Evolutionary conservation across 2,888 invertebrate species (phyloP).

Genomic region (Anarsia innoxiella): DNA sequence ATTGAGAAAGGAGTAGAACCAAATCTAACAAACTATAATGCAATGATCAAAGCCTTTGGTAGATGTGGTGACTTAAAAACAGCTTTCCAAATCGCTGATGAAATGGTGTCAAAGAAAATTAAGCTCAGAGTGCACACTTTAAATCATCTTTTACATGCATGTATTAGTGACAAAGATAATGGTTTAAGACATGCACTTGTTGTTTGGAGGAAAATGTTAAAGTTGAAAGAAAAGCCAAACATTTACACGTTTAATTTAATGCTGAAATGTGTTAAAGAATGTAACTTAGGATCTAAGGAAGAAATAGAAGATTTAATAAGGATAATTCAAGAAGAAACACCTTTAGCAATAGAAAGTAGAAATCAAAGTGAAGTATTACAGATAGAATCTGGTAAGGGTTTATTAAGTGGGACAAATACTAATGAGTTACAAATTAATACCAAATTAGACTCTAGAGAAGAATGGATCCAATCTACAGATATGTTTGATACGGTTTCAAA

Average conservation of each 20-base stretch:
- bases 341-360: conserved; percentile 14
- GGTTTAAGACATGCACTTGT: conserved; percentile 89
- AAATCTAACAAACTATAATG: conserved; percentile 86
- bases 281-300: conserved; percentile 81
- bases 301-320: conserved; percentile 71
- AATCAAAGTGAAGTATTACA: conserved; percentile 17
- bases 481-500: no score
- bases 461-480: no score
- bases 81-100: conserved; percentile 89
- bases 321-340: conserved; percentile 38
- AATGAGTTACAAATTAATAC: no score
- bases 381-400: conserved; percentile 16
- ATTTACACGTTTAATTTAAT: conserved; percentile 87
- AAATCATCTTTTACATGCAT: conserved; percentile 88
- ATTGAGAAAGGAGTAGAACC: conserved; percentile 79
- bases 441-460: no score
- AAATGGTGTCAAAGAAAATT: conserved; percentile 82
- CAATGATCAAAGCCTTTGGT: conserved; percentile 94
- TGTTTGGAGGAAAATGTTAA: conserved; percentile 90
- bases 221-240: conserved; percentile 78
- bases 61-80: conserved; percentile 84
- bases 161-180: conserved; percentile 83
- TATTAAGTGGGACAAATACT: no score
- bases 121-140: conserved; percentile 80
- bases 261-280: conserved; percentile 86